Evolutionary conservation across 2,797 vertebrate genomes (phyloP).

Genomic region (Siniperca undulata): DNA sequence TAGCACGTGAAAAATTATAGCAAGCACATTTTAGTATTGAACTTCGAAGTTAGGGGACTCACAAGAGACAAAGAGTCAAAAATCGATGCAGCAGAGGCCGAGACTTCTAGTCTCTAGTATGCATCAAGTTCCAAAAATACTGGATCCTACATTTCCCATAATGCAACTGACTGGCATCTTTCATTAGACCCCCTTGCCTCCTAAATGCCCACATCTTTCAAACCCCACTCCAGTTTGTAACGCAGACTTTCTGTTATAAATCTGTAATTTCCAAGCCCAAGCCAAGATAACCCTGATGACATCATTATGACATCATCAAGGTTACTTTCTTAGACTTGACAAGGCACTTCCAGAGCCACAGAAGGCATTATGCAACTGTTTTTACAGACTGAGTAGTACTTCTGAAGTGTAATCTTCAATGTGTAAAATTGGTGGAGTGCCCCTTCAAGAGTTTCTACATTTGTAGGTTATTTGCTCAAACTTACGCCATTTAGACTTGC

Average conservation of each 20-base stretch:
- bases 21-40: neutral
- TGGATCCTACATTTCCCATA: neutral
- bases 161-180: neutral
- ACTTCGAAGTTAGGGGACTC: neutral
- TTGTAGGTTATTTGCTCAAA: neutral
- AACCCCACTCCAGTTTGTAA: neutral
- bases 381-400: neutral
- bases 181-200: neutral
- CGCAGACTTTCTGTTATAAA: neutral
- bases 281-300: neutral
- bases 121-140: neutral
- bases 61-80: neutral
- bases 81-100: neutral
- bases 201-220: neutral
- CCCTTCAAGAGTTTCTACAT: neutral
- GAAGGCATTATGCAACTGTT: neutral
- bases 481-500: neutral
- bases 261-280: neutral
- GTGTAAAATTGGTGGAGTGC: neutral
- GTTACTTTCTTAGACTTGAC: neutral
- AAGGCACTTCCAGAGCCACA: neutral
- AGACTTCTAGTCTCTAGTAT: neutral
- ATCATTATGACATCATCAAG: neutral
- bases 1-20: neutral
- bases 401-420: neutral